Evolutionary conservation across 2,797 vertebrate species (phyloP).

Genomic region (Coluber constrictor): DNA sequence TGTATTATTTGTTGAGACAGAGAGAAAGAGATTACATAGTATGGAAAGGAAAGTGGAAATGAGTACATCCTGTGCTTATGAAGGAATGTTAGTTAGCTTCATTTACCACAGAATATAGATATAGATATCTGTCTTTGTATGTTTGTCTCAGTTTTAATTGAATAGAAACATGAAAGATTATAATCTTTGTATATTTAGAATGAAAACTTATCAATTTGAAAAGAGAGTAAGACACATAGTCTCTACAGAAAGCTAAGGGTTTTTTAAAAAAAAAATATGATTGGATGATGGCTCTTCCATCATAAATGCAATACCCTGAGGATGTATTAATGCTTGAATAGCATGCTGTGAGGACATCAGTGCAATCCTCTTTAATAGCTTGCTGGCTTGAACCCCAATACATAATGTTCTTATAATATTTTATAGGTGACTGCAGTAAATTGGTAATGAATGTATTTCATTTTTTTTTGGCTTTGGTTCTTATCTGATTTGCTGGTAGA

Average conservation of each 20-base stretch:
- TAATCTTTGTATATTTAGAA: conserved; percentile 53
- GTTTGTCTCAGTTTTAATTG: conserved; percentile 51
- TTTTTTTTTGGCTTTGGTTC: conserved; percentile 74
- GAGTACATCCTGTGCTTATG: conserved; percentile 60
- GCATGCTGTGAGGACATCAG: conserved; percentile 67
- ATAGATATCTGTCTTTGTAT: conserved; percentile 23
- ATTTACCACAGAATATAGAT: conserved; percentile 61
- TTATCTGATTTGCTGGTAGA: conserved; percentile 70
- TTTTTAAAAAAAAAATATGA: conserved; percentile 59
- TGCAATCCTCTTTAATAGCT: conserved; percentile 72
- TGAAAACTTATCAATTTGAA: conserved; percentile 44
- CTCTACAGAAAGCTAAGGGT: conserved; percentile 58
- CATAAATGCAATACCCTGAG: conserved; percentile 63
- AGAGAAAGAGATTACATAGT: conserved; percentile 35
- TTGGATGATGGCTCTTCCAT: conserved; percentile 68
- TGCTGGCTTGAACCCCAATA: conserved; percentile 77
- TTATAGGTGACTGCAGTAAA: conserved; percentile 79
- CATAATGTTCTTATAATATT: conserved; percentile 80
- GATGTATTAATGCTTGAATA: conserved; percentile 71
- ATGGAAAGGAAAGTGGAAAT: conserved; percentile 48
- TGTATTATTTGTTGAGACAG: conserved; percentile 40
- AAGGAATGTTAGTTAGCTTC: conserved; percentile 66
- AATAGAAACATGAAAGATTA: conserved; percentile 58
- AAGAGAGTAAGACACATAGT: conserved; percentile 56
- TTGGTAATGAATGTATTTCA: conserved; percentile 76